A percentile compares a stretch with the other conserved stretches of the same genome.
Conservation (phyloP, 2,888 invertebrate species). For the Kryphioiulus occultus region DNA sequence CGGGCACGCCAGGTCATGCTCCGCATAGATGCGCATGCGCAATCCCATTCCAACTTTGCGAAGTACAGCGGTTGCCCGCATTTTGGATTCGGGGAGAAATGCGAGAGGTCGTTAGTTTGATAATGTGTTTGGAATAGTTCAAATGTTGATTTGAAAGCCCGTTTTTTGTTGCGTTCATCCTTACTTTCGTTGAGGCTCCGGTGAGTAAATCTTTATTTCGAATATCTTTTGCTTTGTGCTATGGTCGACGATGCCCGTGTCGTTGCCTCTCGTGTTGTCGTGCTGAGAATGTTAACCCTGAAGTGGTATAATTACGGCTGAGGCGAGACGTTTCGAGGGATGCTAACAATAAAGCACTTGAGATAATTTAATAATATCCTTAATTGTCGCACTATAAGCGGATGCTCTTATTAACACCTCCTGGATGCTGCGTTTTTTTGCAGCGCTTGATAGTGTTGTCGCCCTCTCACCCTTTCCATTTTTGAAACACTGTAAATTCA, state of each 20-base stretch:
- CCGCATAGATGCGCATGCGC: background rate
- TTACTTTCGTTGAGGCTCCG: background rate
- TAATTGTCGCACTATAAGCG: background rate
- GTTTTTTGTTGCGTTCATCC: background rate
- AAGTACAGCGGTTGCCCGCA: background rate
- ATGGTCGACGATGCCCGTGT: background rate
- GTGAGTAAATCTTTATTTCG: background rate
- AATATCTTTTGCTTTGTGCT: background rate
- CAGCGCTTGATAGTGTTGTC: background rate
- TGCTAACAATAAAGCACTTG: slow-evolving; percentile 4
- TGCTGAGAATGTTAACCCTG: background rate
- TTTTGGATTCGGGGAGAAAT: background rate
- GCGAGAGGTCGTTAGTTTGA: background rate
- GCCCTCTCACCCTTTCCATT: background rate
- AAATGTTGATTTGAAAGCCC: background rate
- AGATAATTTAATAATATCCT: background rate
- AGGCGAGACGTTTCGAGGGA: background rate
- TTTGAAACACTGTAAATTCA: background rate
- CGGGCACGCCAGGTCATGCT: background rate
- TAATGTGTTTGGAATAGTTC: background rate
- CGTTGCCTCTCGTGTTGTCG: background rate
- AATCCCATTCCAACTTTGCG: background rate
- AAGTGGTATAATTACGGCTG: background rate
- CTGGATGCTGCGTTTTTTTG: background rate
- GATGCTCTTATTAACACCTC: background rate